Percentiles rank a stretch among this genome's conserved stretches.
These are phyloP conservation scores for Paramisgurnus dabryanus DNA, from an alignment of 2,113 vertebrate genomes.

Conservation along the genomic window DNA sequence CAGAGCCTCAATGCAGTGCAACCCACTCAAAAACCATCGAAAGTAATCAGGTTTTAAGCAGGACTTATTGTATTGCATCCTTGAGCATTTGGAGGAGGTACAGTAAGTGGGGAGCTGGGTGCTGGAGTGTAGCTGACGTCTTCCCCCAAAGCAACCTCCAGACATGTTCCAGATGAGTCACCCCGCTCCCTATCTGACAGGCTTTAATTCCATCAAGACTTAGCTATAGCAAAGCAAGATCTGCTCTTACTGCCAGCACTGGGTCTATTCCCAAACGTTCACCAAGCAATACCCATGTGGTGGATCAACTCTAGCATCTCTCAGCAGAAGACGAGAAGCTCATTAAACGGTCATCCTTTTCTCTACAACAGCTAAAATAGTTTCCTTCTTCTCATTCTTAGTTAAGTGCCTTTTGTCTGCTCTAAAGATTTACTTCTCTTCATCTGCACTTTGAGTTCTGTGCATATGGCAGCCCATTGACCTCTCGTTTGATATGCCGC, in stretches of 20 bases:
- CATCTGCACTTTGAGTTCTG: constrained; percentile 26
- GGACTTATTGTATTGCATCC: constrained; percentile 25
- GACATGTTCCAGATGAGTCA: constrained; percentile 49
- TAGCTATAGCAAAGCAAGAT: constrained; percentile 29
- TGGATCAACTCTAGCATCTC: constrained; percentile 18
- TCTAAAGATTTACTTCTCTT: constrained; percentile 26
- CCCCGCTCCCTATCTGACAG: constrained; percentile 30
- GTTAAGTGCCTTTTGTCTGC: constrained; percentile 33
- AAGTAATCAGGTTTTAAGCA: constrained; percentile 53
- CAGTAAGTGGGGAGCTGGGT: neutral
- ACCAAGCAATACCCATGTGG: constrained; percentile 8
- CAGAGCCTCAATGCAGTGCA: constrained; percentile 42
- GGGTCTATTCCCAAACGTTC: constrained; percentile 8
- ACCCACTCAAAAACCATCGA: constrained; percentile 41
- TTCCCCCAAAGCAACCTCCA: constrained; percentile 41
- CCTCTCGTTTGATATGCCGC: constrained; percentile 29
- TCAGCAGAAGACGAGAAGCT: constrained; percentile 25
- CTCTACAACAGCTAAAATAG: neutral
- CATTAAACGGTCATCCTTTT: constrained; percentile 34
- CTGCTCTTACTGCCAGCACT: constrained; percentile 12
- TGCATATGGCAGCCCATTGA: constrained; percentile 38
- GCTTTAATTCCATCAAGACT: constrained; percentile 48
- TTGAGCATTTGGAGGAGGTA: neutral
- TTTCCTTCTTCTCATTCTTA: neutral
- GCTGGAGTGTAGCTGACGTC: constrained; percentile 37